These are phyloP conservation scores for Varanus salvator DNA, from an alignment of 2,113 vertebrate genomes.

Conservation along the genomic window DNA sequence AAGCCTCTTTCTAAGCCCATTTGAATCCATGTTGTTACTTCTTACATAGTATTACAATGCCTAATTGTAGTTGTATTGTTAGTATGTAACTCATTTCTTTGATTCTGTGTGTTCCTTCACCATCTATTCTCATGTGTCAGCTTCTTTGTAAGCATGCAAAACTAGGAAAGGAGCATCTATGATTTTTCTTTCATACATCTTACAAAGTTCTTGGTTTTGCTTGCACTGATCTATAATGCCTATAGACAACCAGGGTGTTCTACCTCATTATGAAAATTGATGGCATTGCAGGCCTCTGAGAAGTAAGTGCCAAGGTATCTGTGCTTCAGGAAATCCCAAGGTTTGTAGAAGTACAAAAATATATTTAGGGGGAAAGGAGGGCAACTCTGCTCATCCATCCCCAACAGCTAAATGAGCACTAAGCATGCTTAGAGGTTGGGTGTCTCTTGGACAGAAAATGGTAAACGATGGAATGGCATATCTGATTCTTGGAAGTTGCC, in stretches of 20 bases:
- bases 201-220: neutral
- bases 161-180: too few relatives aligned
- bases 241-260: neutral
- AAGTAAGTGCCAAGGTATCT: neutral
- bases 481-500: neutral
- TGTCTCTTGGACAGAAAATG: neutral
- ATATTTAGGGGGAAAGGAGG: neutral
- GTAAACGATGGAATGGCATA: neutral
- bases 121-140: too few relatives aligned
- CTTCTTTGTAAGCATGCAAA: too few relatives aligned
- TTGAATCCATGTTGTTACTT: too few relatives aligned
- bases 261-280: neutral
- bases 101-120: too few relatives aligned
- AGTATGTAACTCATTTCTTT: too few relatives aligned
- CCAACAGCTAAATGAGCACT: too few relatives aligned
- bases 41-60: too few relatives aligned
- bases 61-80: too few relatives aligned
- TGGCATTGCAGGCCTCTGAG: neutral
- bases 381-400: neutral
- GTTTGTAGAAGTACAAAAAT: neutral
- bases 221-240: neutral
- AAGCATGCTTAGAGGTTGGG: neutral
- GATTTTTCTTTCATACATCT: neutral
- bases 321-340: too few relatives aligned
- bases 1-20: too few relatives aligned